A percentile compares a stretch with the other conserved stretches of the same genome.
phyloP scores from a whole-genome alignment of 2,888 invertebrate species.

The Muscina levida region DNA sequence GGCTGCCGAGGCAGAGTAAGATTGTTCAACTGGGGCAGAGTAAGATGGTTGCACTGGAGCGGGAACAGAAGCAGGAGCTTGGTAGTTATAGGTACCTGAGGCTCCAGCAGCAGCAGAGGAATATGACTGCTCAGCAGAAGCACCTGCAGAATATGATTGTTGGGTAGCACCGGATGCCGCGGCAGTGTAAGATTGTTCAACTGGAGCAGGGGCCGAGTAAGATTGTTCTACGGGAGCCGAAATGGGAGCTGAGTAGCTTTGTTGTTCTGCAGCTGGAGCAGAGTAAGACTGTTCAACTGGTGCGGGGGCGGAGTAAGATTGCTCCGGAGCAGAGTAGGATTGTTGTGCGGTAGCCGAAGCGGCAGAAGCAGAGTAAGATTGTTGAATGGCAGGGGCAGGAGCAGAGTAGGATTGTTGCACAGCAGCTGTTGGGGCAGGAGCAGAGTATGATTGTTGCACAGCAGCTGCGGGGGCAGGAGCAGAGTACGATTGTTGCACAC shows the following conservation, averaged over 20 bases:
- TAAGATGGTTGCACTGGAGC: conserved; percentile 48
- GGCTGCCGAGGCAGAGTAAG: conserved; percentile 37
- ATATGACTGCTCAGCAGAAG: conserved; percentile 28
- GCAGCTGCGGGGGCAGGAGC: conserved; percentile 48
- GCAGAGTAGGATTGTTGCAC: conserved; percentile 50
- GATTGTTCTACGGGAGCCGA: conserved; percentile 27
- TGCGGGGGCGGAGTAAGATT: conserved; percentile 3
- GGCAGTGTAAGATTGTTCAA: conserved; percentile 56
- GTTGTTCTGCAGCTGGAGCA: conserved; percentile 25
- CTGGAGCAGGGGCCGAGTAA: conserved; percentile 19
- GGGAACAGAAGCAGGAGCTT: conserved; percentile 29
- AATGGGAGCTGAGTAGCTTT: conserved; percentile 38
- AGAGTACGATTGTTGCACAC: conserved; percentile 43
- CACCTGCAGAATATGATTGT: conserved; percentile 34
- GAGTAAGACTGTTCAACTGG: conserved; percentile 35
- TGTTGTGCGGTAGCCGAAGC: conserved; percentile 33
- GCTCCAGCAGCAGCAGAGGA: conserved; percentile 45
- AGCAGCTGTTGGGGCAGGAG: conserved; percentile 9
- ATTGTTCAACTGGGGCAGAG: conserved; percentile 49
- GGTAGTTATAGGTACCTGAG: conserved; percentile 41
- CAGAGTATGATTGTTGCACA: conserved; percentile 44
- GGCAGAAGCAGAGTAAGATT: conserved; percentile 47
- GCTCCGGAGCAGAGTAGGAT: conserved; percentile 23
- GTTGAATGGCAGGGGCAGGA: conserved; percentile 46
- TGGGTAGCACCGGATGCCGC: not conserved